A percentile compares a stretch with the other conserved stretches of the same genome.
These are phyloP conservation scores for Phyllotreta cruciferae DNA, from an alignment of 2,888 invertebrate genomes.

Conservation along the genomic window DNA sequence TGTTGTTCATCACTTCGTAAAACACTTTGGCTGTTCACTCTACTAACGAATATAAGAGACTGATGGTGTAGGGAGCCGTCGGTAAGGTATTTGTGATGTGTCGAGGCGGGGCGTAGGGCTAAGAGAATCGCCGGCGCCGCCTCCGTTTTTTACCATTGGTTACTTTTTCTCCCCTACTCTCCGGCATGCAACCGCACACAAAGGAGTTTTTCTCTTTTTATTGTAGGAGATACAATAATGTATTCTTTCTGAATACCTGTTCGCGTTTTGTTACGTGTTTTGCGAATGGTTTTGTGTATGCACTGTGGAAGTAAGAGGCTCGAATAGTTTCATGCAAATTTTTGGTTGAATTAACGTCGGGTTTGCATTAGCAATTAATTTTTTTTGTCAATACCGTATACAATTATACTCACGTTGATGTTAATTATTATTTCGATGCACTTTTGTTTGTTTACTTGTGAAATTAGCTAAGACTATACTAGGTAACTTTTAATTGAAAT, in stretches of 20 bases:
- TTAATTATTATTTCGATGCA: conserved; percentile 17
- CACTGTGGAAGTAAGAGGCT: conserved; percentile 29
- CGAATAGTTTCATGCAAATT: conserved; percentile 36
- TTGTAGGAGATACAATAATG: conserved; percentile 41
- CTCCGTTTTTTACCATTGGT: conserved; percentile 56
- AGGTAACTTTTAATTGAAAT: too few relatives aligned
- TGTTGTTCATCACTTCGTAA: conserved; percentile 47
- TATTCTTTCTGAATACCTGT: conserved; percentile 50
- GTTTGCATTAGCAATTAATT: conserved; percentile 19
- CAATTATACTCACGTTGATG: conserved; percentile 12
- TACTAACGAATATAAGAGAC: conserved; percentile 47
- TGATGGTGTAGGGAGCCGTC: conserved; percentile 45
- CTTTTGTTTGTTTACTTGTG: background rate
- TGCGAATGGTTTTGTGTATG: conserved; percentile 40
- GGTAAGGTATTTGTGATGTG: conserved; percentile 47
- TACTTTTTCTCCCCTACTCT: conserved; percentile 47
- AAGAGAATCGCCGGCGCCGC: conserved; percentile 52
- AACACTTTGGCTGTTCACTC: conserved; percentile 38
- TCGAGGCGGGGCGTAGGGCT: conserved; percentile 45
- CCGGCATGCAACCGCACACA: conserved; percentile 43
- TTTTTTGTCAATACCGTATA: conserved; percentile 20
- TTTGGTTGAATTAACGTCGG: conserved; percentile 15
- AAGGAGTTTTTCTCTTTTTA: conserved; percentile 43
- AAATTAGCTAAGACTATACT: too few relatives aligned
- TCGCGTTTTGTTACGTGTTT: conserved; percentile 45